A percentile compares a stretch with the other conserved stretches of the same genome.
These are phyloP conservation scores for Harpalus rufipes DNA, from an alignment of 2,888 invertebrate genomes.

Conservation along the genomic window DNA sequence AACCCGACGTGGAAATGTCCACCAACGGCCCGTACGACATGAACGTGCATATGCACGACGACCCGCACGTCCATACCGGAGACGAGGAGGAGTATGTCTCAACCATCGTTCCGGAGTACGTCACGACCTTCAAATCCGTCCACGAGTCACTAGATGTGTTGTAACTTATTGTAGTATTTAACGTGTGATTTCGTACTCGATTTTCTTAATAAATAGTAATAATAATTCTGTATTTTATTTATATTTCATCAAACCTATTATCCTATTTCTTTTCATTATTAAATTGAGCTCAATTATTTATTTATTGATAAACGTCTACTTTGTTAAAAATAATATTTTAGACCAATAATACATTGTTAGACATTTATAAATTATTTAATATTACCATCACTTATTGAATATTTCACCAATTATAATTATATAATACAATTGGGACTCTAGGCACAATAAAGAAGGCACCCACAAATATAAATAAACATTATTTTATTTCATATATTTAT, in stretches of 20 bases:
- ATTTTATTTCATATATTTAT: too few relatives aligned
- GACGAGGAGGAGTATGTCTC: slow-evolving; percentile 77
- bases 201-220: slow-evolving; percentile 52
- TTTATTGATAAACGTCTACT: too few relatives aligned
- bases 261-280: not conserved
- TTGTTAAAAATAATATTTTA: too few relatives aligned
- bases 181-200: slow-evolving; percentile 57
- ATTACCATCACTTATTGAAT: too few relatives aligned
- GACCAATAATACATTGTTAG: too few relatives aligned
- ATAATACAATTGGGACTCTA: too few relatives aligned
- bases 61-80: slow-evolving; percentile 76
- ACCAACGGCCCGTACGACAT: slow-evolving; percentile 84
- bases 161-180: slow-evolving; percentile 62
- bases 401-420: too few relatives aligned
- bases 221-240: slow-evolving; percentile 24
- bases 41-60: slow-evolving; percentile 79
- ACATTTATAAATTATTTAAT: too few relatives aligned
- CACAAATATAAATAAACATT: too few relatives aligned
- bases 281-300: too few relatives aligned
- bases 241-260: not conserved
- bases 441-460: too few relatives aligned
- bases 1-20: slow-evolving; percentile 73
- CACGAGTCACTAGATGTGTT: slow-evolving; percentile 51
- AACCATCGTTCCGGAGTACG: slow-evolving; percentile 82
- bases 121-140: slow-evolving; percentile 76